phyloP scores from a whole-genome alignment of 2,797 vertebrate species.

The Aldrovandia affinis region DNA sequence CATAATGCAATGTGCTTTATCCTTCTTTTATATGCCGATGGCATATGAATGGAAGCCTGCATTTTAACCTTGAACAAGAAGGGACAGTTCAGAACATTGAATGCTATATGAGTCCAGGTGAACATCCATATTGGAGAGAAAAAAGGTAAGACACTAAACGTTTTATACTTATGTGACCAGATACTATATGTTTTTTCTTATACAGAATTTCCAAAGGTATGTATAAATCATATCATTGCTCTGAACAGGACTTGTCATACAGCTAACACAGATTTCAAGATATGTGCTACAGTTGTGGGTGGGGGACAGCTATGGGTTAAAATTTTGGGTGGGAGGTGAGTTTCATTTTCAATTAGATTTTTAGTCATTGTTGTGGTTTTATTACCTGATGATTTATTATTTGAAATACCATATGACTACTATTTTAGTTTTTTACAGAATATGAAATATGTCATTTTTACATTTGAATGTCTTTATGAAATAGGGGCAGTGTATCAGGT shows the following conservation, averaged over 20 bases:
- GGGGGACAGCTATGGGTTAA: not conserved
- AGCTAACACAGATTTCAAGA: not conserved
- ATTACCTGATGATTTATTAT: too few relatives aligned
- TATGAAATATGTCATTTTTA: too few relatives aligned
- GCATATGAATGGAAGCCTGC: conserved; percentile 27
- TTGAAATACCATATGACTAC: too few relatives aligned
- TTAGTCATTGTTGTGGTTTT: too few relatives aligned
- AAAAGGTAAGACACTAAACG: not conserved
- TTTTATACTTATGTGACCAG: not conserved
- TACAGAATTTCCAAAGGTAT: too few relatives aligned
- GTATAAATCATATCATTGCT: too few relatives aligned
- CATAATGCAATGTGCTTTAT: conserved; percentile 29
- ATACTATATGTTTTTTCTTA: not conserved
- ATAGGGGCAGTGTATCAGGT: too few relatives aligned
- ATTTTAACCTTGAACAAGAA: conserved; percentile 6
- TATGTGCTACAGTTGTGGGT: not conserved
- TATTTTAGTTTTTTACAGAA: too few relatives aligned
- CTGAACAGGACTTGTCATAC: too few relatives aligned
- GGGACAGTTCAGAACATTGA: not conserved
- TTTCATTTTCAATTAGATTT: too few relatives aligned
- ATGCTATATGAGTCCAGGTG: not conserved
- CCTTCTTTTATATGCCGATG: conserved; percentile 23
- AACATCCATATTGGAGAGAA: not conserved
- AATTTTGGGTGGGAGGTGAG: too few relatives aligned
- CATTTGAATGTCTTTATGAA: too few relatives aligned